Evolutionary conservation across 92 coral and sea anemone genomes (phyloP).

Genomic region (Scolanthus callimorphus): DNA sequence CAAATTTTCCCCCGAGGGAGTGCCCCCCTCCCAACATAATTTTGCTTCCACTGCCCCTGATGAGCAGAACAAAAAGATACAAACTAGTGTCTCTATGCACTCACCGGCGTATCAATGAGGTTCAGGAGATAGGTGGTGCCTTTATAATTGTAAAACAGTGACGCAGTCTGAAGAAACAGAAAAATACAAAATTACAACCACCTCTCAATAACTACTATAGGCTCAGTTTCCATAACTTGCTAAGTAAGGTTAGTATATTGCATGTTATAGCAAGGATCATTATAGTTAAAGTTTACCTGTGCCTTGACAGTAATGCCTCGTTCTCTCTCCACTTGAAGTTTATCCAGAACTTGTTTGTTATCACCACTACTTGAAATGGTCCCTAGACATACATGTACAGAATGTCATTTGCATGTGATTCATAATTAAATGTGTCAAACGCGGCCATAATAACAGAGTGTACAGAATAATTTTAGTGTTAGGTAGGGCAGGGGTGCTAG

Average conservation of each 20-base stretch:
- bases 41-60: no score
- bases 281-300: slow-evolving; percentile 61
- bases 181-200: background rate
- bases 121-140: slow-evolving; percentile 78
- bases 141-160: slow-evolving; percentile 69
- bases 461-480: no score
- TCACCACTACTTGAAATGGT: slow-evolving; percentile 64
- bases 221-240: no score
- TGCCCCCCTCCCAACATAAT: no score
- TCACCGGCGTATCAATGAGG: slow-evolving; percentile 96
- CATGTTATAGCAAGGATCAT: no score
- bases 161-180: slow-evolving; percentile 57
- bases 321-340: slow-evolving; percentile 94
- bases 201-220: background rate
- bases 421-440: no score
- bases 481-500: no score
- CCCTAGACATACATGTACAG: no score
- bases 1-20: no score
- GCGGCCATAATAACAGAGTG: no score
- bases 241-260: no score
- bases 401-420: no score
- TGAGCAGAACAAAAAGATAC: background rate
- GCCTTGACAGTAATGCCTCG: slow-evolving; percentile 99
- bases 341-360: slow-evolving; percentile 94
- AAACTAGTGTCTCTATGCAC: slow-evolving; percentile 10